A percentile compares a stretch with the other conserved stretches of the same genome.
phyloP scores from a whole-genome alignment of 2,888 invertebrate species.

The Agrotis exclamationis region DNA sequence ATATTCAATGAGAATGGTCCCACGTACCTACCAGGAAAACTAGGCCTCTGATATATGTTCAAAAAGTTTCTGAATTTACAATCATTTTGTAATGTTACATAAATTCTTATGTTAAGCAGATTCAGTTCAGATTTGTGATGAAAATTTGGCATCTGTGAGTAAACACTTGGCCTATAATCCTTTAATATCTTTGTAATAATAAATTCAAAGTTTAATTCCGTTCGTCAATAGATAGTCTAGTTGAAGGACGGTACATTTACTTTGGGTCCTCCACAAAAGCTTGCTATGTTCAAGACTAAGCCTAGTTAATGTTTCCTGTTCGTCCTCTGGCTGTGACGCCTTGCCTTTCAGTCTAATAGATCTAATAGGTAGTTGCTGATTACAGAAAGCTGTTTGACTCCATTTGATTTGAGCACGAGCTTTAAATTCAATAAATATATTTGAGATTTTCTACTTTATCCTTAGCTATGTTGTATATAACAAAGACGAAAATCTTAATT shows the following conservation, averaged over 20 bases:
- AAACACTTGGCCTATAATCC: slow-evolving; percentile 72
- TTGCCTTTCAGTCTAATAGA: slow-evolving; percentile 75
- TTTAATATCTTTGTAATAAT: slow-evolving; percentile 66
- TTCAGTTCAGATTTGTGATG: slow-evolving; percentile 62
- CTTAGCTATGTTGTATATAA: slow-evolving; percentile 64
- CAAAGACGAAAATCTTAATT: slow-evolving; percentile 63
- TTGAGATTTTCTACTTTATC: slow-evolving; percentile 61
- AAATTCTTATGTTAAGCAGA: slow-evolving; percentile 56
- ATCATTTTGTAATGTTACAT: slow-evolving; percentile 55
- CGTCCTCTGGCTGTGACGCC: slow-evolving; percentile 64
- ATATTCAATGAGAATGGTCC: slow-evolving; percentile 89
- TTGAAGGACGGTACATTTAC: slow-evolving; percentile 85
- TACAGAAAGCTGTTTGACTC: slow-evolving; percentile 59
- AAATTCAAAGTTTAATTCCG: slow-evolving; percentile 68
- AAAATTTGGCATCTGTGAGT: slow-evolving; percentile 74
- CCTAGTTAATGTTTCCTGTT: slow-evolving; percentile 68
- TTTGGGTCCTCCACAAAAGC: slow-evolving; percentile 75
- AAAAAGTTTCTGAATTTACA: slow-evolving; percentile 52
- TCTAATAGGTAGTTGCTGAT: slow-evolving; percentile 65
- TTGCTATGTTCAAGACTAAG: slow-evolving; percentile 57
- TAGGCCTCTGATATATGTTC: slow-evolving; percentile 79
- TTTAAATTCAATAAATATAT: slow-evolving; percentile 60
- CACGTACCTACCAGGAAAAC: slow-evolving; percentile 84
- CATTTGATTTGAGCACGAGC: slow-evolving; percentile 68
- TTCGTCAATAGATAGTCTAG: slow-evolving; percentile 71